Percentiles rank a stretch among this genome's conserved stretches.
Evolutionary conservation across 2,888 invertebrate species (phyloP).

Genomic region (Orchesellides sinensis): DNA sequence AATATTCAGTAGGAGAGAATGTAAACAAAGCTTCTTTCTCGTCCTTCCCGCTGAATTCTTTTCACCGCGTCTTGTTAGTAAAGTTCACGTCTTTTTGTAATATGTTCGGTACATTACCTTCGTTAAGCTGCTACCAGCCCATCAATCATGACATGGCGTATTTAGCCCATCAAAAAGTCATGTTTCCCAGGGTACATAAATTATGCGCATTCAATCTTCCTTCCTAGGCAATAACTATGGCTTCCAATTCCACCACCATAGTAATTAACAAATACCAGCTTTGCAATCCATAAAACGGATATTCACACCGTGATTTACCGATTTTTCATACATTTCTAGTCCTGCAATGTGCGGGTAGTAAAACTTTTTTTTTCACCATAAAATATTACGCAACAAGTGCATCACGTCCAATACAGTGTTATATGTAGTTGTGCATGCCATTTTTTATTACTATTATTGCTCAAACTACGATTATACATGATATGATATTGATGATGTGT

Average conservation of each 20-base stretch:
- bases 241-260: background rate
- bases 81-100: too few species aligned
- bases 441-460: background rate
- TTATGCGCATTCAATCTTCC: background rate
- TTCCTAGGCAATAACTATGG: background rate
- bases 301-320: slow-evolving; percentile 19
- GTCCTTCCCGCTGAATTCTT: too few species aligned
- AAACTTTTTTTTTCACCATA: background rate
- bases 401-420: too few species aligned
- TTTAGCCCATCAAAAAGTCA: background rate
- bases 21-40: too few species aligned
- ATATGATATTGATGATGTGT: background rate
- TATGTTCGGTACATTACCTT: too few species aligned
- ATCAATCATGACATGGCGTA: background rate
- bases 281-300: background rate
- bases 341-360: background rate
- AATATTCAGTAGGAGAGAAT: too few species aligned
- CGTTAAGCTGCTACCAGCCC: too few species aligned
- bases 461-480: background rate
- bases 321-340: background rate
- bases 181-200: background rate
- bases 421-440: background rate
- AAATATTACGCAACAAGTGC: background rate
- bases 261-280: background rate
- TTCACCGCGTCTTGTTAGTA: too few species aligned